Percentiles rank a stretch among this genome's conserved stretches.
These are phyloP conservation scores for Rattus rattus DNA, from an alignment of 2,113 vertebrate genomes.

Conservation along the genomic window DNA sequence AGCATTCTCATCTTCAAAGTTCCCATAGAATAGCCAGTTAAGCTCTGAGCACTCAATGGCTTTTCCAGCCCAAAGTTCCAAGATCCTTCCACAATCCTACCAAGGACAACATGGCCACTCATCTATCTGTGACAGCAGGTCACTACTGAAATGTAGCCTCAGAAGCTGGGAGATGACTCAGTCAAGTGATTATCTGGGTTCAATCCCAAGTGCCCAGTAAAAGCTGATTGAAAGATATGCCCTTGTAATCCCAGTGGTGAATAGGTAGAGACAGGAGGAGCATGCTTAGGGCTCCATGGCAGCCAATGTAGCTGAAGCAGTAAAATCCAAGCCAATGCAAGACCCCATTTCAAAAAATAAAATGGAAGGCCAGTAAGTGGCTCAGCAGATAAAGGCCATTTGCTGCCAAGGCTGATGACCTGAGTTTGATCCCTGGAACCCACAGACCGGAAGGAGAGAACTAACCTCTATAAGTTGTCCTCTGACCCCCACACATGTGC, in stretches of 20 bases:
- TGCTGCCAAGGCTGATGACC: background rate
- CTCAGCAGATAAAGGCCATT: background rate
- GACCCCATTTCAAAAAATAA: background rate
- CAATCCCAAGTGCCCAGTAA: background rate
- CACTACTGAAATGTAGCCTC: background rate
- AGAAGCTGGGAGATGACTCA: background rate
- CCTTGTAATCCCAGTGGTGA: background rate
- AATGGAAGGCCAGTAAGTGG: no score
- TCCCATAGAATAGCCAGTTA: background rate
- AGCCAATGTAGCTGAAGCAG: background rate
- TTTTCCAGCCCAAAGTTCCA: background rate
- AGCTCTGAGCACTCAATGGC: background rate
- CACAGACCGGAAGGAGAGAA: background rate
- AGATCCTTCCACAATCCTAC: background rate
- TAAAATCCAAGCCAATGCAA: background rate
- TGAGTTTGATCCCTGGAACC: background rate
- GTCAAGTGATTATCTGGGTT: background rate
- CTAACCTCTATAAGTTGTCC: background rate
- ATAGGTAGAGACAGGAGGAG: background rate
- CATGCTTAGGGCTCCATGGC: background rate
- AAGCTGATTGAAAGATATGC: no score
- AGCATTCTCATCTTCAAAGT: background rate
- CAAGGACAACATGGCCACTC: background rate
- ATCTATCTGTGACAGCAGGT: background rate
- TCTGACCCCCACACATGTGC: background rate